Conservation (phyloP, 2,113 vertebrate species). For the Herpetotheres cachinnans region DNA sequence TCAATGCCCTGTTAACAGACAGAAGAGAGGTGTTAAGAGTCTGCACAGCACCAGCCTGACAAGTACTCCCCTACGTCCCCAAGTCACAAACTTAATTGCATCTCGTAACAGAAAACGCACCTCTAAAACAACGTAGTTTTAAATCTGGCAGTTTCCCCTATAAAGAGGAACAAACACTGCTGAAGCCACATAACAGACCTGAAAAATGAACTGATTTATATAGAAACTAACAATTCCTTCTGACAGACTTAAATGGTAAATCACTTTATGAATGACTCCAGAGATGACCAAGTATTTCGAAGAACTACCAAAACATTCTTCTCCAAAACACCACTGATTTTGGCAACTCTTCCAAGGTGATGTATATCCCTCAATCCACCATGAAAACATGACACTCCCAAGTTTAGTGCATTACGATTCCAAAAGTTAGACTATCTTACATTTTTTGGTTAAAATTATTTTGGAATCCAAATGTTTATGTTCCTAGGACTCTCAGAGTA, state of each 20-base stretch:
- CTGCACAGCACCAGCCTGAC: rapidly evolving
- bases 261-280: neutral
- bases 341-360: neutral
- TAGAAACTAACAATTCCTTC: neutral
- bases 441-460: neutral
- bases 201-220: neutral
- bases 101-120: neutral
- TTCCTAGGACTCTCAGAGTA: neutral
- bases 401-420: neutral
- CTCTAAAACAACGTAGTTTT: rapidly evolving
- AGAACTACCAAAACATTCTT: neutral
- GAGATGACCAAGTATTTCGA: neutral
- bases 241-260: neutral
- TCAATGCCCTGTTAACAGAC: slow-evolving; percentile 82
- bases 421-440: neutral
- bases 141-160: neutral
- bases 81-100: rapidly evolving
- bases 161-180: neutral
- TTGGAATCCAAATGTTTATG: neutral
- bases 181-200: neutral
- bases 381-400: neutral
- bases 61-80: rapidly evolving
- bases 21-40: neutral
- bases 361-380: neutral
- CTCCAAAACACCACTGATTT: neutral